Evolutionary conservation across 2,888 invertebrate genomes (phyloP), one percentile per base, ranked within the genome.

Genomic region (Leuctra nigra): DNA sequence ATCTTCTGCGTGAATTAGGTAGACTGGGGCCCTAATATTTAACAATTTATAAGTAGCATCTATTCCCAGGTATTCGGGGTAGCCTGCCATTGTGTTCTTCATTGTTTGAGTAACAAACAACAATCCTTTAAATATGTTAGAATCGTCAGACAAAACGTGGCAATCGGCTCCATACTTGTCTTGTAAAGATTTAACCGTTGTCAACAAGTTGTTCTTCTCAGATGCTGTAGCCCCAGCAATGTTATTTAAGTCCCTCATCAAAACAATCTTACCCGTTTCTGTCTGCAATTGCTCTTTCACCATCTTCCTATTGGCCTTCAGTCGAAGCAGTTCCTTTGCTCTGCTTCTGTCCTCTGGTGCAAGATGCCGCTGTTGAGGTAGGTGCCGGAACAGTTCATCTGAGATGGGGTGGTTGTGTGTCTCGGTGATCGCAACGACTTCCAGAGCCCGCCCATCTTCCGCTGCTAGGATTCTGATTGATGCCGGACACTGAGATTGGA

Each of bases 61-160:
- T 22, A 63, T 59, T n/a, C 62, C 60, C 13, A 62, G 16, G 47
- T 61, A 62, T 41, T 63, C 61, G 2, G 63, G 61, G 35, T 54
- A 61, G 11, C 59, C 55, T 4, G 55, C 41, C 58, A 62, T 61
- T 7, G 58, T 50, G 18, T 41, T 46, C 59, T 55, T 54, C 63
- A 62, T 62, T 6, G 29, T 22, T 20, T 16, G 1, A 3, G 55
- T 61, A 22, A 46, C 48, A 13, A 60, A 60, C 24, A 62, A 55
- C 11, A 62, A 24, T 4, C 57, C 60, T 44, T 61, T 62, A 50
- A 59, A 54, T 4, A 35, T 20, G 9, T 33, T 25, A 1, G 41
- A 18, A 29, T 59, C 46, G 24, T 33, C 52, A n/a, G 25, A 44
- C 20, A 41, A 11, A 4, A 57, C 29, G n/a, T 50, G 22, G 44